Evolutionary conservation across 1,140 invertebrate species (phyloP).

Genomic region (Microplitis mediator): DNA sequence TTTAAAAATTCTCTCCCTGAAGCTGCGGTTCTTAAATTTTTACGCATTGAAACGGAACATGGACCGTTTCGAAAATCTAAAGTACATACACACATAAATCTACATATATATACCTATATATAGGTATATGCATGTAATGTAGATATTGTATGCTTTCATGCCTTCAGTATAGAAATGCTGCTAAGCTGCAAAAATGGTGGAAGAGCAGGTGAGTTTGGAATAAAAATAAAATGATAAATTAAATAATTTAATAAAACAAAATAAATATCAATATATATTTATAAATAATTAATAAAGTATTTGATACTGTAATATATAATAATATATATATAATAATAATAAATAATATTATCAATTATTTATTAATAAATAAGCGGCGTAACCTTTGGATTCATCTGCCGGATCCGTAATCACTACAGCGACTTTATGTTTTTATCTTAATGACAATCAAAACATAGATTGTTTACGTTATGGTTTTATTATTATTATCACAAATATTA

Average conservation of each 20-base stretch:
- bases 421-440: not conserved
- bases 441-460: slow-evolving; percentile 22
- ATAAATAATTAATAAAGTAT: slow-evolving; percentile 22
- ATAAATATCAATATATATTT: not conserved
- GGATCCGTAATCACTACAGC: not conserved
- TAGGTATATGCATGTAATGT: not conserved
- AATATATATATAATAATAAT: too few species aligned
- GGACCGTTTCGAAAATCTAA: too few species aligned
- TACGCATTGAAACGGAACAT: too few species aligned
- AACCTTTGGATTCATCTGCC: slow-evolving; percentile 19
- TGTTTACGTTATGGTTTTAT: too few species aligned
- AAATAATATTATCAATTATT: not conserved
- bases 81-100: too few species aligned
- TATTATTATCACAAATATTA: too few species aligned
- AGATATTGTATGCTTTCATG: slow-evolving; percentile 35
- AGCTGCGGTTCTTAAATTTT: too few species aligned
- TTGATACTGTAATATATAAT: too few species aligned
- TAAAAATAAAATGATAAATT: slow-evolving; percentile 38
- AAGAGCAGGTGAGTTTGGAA: slow-evolving; percentile 66
- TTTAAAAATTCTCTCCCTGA: too few species aligned
- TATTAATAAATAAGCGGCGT: slow-evolving; percentile 24
- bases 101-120: not conserved
- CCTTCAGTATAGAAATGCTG: slow-evolving; percentile 59
- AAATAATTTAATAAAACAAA: slow-evolving; percentile 10
- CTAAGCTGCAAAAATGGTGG: slow-evolving; percentile 66